phyloP scores from a whole-genome alignment of 2,888 invertebrate species.

The Blastobasis adustella region DNA sequence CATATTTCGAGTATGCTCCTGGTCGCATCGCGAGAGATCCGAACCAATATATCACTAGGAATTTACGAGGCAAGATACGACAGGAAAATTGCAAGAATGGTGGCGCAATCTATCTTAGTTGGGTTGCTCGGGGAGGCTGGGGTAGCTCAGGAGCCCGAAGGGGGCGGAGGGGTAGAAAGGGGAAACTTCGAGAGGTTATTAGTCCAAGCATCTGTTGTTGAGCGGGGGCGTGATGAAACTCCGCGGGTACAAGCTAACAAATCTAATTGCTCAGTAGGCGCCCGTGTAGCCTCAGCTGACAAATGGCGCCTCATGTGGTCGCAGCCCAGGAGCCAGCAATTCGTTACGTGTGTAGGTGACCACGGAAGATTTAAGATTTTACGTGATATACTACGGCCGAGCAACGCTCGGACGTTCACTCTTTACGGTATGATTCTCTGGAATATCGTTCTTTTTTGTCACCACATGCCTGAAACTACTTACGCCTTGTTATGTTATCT shows the following conservation, averaged over 20 bases:
- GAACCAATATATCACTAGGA: constrained; percentile 86
- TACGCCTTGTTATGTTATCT: too few species aligned
- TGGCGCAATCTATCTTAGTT: constrained; percentile 92
- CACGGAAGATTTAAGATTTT: constrained; percentile 36
- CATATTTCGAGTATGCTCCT: constrained; percentile 76
- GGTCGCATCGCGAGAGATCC: constrained; percentile 75
- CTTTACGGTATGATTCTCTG: too few species aligned
- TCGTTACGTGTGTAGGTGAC: constrained; percentile 62
- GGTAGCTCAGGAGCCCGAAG: constrained; percentile 46
- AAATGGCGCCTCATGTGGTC: constrained; percentile 63
- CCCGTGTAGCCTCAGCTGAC: constrained; percentile 60
- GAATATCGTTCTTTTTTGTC: too few species aligned
- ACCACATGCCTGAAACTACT: too few species aligned
- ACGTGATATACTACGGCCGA: constrained; percentile 13
- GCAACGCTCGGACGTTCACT: background rate
- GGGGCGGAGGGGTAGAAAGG: constrained; percentile 51
- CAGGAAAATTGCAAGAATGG: constrained; percentile 96
- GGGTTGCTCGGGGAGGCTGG: constrained; percentile 71
- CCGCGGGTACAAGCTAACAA: constrained; percentile 73
- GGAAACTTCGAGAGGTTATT: constrained; percentile 77
- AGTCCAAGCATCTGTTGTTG: constrained; percentile 77
- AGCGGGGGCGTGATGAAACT: constrained; percentile 74
- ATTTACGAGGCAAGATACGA: constrained; percentile 93
- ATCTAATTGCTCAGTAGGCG: constrained; percentile 75
- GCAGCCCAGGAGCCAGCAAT: constrained; percentile 44